Evolutionary conservation across 2,113 vertebrate species (phyloP), one percentile per base, ranked within the genome.

Genomic region (Odontesthes bonariensis): DNA sequence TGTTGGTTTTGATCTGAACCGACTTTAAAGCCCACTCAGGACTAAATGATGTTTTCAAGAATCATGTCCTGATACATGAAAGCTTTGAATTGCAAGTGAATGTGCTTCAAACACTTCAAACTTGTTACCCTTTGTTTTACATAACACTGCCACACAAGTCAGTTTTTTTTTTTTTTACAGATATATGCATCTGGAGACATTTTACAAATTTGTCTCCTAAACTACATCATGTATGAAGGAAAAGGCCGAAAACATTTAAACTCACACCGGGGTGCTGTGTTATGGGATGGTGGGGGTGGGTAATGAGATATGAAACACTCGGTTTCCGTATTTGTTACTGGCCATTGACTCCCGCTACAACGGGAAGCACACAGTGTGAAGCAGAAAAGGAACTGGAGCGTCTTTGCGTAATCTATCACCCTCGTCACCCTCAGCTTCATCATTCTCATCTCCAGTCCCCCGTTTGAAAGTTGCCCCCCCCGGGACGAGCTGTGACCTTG

Each of bases 241-340:
- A 58, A 75, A n/a, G 47, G 27, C 4, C 22, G n/a, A 27, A 49
- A 23, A 67, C 3, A 27, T 75, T 74, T 59, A 65, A 75, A 65
- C 44, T 84, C 68, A 78, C 77, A 77, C 75, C 63, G 82, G 82
- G 23, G 27, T 59, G 65, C 69, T 40, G 59, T 35, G 57, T 53
- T 65, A 63, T 61, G 69, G 69, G 68, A 77, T 44, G 35, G 46
- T 64, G 31, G 14, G 42, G 67, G 20, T 46, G 63, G 64, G 68
- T 83, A 79, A 87, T 84, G 79, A 83, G 73, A 75, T 76, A 83
- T 82, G 58, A 78, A 82, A 73, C 69, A 27, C 65, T 57, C 32
- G 14, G 65, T 60, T 80, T 78, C 61, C 61, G 53, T 72, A 81
- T 69, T 32, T 69, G 31, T 68, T 35, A 9, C 61, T 49, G 57